These are phyloP conservation scores for Circaetus cinerascens DNA, from an alignment of 2,113 vertebrate species.

Conservation along the genomic window DNA sequence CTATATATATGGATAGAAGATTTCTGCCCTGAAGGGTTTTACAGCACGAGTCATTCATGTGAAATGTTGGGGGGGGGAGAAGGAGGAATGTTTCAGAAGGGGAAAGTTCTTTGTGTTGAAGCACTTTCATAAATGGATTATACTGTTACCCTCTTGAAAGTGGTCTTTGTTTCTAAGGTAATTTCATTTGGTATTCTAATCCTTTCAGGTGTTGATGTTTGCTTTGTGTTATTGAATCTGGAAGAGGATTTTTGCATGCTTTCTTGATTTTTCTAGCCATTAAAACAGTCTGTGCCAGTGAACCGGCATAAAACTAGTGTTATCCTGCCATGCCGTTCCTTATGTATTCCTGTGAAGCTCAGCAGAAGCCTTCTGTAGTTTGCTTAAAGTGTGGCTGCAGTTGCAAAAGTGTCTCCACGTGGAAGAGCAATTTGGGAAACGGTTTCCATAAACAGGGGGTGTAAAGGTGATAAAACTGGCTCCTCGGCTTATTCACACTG, in stretches of 20 bases:
- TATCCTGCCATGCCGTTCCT: background rate
- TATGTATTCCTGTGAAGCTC: background rate
- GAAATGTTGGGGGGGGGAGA: background rate
- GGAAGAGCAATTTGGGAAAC: background rate
- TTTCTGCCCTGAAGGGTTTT: background rate
- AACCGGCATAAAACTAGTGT: background rate
- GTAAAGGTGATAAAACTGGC: background rate
- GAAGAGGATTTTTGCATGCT: background rate
- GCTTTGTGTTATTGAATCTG: background rate
- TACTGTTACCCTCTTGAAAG: background rate
- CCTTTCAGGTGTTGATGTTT: constrained; percentile 13
- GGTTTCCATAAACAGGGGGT: background rate
- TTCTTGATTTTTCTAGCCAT: background rate
- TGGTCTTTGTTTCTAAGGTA: constrained; percentile 20
- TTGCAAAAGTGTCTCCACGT: background rate
- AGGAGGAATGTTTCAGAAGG: background rate
- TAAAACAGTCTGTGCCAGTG: background rate
- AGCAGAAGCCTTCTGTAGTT: background rate
- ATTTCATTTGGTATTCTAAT: constrained; percentile 12
- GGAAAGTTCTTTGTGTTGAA: background rate
- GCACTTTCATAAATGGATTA: constrained; percentile 9
- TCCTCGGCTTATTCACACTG: background rate
- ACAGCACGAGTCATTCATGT: background rate
- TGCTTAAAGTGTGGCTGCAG: background rate
- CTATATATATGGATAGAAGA: background rate